phyloP scores from a whole-genome alignment of 1,140 invertebrate species.

The Chironomus tepperi region DNA sequence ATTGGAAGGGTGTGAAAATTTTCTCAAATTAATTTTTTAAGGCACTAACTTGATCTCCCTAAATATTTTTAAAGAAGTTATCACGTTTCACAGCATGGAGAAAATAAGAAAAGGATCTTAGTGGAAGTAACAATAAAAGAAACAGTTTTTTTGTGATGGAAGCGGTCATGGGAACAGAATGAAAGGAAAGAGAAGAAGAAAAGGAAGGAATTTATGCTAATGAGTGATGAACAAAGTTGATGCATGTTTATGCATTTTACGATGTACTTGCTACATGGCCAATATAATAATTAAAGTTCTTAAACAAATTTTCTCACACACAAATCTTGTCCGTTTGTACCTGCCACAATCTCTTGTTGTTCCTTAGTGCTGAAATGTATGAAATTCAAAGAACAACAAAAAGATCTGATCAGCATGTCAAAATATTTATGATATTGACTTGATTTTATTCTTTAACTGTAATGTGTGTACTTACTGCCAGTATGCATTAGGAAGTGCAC shows the following conservation, averaged over 20 bases:
- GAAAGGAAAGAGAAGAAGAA: background rate
- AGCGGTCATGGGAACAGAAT: background rate
- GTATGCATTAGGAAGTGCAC: background rate
- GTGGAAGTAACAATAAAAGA: slow-evolving; percentile 8
- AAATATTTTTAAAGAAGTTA: background rate
- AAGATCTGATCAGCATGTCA: background rate
- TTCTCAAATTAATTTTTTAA: no score
- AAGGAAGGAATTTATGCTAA: background rate
- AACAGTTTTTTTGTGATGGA: background rate
- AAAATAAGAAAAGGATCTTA: background rate
- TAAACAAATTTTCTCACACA: background rate
- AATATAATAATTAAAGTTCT: slow-evolving; percentile 1
- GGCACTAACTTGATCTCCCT: background rate
- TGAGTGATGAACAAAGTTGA: slow-evolving; percentile 6
- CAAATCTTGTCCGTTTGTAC: background rate
- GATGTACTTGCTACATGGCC: background rate
- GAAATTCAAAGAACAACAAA: background rate
- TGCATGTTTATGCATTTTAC: slow-evolving; percentile 8
- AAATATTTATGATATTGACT: slow-evolving; percentile 1
- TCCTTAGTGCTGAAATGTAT: background rate
- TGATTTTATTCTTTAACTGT: background rate
- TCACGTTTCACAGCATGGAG: background rate
- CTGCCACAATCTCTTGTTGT: background rate
- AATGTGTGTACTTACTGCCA: background rate
- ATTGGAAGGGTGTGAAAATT: no score